Evolutionary conservation across 1,140 invertebrate species (phyloP).

Genomic region (Drosophila kikkawai): DNA sequence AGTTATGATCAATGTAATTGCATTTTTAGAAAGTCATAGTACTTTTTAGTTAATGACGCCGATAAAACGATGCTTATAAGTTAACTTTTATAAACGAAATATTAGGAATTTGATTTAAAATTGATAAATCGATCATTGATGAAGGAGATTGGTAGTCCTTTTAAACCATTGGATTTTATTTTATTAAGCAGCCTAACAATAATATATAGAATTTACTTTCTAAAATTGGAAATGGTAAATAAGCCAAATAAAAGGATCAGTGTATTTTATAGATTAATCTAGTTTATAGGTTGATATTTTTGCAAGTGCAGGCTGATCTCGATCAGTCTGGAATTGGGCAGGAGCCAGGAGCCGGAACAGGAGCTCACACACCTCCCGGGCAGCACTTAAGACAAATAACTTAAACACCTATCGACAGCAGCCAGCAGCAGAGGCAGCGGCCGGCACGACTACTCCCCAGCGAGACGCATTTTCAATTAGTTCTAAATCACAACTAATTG

Average conservation of each 20-base stretch:
- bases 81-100: background rate
- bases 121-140: background rate
- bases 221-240: background rate
- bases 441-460: constrained; percentile 28
- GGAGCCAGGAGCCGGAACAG: constrained; percentile 20
- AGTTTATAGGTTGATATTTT: background rate
- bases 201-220: background rate
- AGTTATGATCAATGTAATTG: background rate
- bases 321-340: constrained; percentile 28
- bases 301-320: constrained; percentile 29
- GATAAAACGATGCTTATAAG: background rate
- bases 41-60: background rate
- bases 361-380: constrained; percentile 63
- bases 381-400: constrained; percentile 81
- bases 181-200: background rate
- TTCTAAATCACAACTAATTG: constrained; percentile 82
- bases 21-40: background rate
- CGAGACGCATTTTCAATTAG: constrained; percentile 79
- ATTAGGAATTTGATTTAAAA: background rate
- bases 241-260: background rate
- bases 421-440: constrained; percentile 28
- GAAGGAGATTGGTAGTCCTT: background rate
- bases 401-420: constrained; percentile 77
- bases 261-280: background rate
- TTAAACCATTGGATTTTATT: background rate